Conservation (phyloP, 1,140 invertebrate species). For the Leucophenga varia region DNA sequence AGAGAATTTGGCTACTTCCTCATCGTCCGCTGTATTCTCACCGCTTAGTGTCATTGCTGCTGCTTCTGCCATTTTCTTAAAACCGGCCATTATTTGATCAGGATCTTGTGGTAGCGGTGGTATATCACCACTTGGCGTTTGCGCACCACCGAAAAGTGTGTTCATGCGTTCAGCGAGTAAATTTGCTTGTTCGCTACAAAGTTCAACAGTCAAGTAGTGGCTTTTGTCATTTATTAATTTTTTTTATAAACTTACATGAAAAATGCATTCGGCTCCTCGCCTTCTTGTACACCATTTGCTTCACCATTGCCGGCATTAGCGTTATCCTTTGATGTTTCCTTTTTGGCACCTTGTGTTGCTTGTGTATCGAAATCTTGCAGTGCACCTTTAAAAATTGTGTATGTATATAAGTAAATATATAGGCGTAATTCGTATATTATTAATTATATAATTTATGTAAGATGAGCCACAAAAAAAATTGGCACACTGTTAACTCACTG, state of each 20-base stretch:
- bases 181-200: slow-evolving; percentile 54
- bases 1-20: slow-evolving; percentile 52
- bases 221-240: no score
- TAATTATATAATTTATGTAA: slow-evolving; percentile 25
- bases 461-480: background rate
- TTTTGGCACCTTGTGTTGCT: slow-evolving; percentile 20
- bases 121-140: slow-evolving; percentile 43
- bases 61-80: slow-evolving; percentile 55
- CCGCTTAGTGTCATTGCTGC: slow-evolving; percentile 47
- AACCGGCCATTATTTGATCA: slow-evolving; percentile 49
- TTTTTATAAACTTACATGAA: slow-evolving; percentile 34
- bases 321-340: slow-evolving; percentile 11
- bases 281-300: slow-evolving; percentile 6
- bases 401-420: no score
- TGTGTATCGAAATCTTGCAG: slow-evolving; percentile 59
- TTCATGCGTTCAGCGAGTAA: slow-evolving; percentile 50
- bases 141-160: slow-evolving; percentile 45
- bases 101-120: slow-evolving; percentile 43
- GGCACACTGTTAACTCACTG: slow-evolving; percentile 43
- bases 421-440: slow-evolving; percentile 9
- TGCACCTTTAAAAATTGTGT: no score
- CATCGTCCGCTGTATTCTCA: slow-evolving; percentile 41
- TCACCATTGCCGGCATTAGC: slow-evolving; percentile 6
- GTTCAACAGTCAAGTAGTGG: slow-evolving; percentile 19
- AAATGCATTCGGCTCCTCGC: slow-evolving; percentile 37